Conservation (phyloP, 2,888 invertebrate genomes). For the Folsomia manolachei region DNA sequence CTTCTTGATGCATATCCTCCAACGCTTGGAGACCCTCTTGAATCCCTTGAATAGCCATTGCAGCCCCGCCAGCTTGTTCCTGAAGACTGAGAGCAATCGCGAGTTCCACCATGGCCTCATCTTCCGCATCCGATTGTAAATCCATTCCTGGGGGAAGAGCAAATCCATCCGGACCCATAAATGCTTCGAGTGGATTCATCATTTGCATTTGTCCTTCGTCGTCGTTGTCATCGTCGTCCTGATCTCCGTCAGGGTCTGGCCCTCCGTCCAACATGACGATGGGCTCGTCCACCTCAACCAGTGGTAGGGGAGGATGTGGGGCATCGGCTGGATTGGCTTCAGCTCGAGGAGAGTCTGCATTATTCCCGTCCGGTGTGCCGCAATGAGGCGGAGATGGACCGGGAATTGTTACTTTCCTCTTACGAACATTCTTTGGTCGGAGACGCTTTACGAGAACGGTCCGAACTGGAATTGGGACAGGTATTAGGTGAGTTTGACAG, state of each 20-base stretch:
- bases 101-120: conserved; percentile 94
- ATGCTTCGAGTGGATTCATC: conserved; percentile 48
- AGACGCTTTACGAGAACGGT: conserved; percentile 46
- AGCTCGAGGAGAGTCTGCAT: conserved; percentile 43
- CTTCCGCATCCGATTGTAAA: conserved; percentile 91
- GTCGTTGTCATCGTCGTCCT: not conserved
- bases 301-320: conserved; percentile 22
- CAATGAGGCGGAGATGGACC: conserved; percentile 49
- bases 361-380: conserved; percentile 43
- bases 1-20: conserved; percentile 50
- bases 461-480: too few relatives aligned
- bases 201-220: conserved; percentile 39
- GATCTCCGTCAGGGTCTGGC: conserved; percentile 33
- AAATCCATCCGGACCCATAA: conserved; percentile 49
- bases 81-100: conserved; percentile 93
- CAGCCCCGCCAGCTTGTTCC: conserved; percentile 66
- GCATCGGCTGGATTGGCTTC: conserved; percentile 26
- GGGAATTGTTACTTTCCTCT: conserved; percentile 45
- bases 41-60: conserved; percentile 56
- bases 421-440: conserved; percentile 45
- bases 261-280: conserved; percentile 49
- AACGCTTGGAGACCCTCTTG: conserved; percentile 53
- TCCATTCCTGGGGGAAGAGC: conserved; percentile 60
- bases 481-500: too few relatives aligned
- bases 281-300: conserved; percentile 50